Evolutionary conservation across 1,140 invertebrate species (phyloP).

Genomic region (Lepidostoma basale): DNA sequence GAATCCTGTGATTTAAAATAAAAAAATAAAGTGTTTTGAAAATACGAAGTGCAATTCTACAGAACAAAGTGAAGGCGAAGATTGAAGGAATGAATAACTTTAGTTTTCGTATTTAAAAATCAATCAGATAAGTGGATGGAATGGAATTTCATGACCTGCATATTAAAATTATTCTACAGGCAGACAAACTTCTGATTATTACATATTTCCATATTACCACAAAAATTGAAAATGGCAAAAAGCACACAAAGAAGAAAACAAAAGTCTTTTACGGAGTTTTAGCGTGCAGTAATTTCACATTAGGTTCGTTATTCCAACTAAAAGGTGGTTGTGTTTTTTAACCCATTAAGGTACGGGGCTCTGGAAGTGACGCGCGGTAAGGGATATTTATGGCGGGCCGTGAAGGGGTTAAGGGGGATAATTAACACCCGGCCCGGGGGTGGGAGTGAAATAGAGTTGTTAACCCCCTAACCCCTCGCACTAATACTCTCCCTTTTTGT

Average conservation of each 20-base stretch:
- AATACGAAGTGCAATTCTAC: no score
- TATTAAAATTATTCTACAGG: no score
- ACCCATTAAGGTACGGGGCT: slow-evolving; percentile 24
- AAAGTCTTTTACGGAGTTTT: slow-evolving; percentile 18
- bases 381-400: slow-evolving; percentile 38
- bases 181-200: no score
- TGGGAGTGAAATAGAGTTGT: slow-evolving; percentile 25
- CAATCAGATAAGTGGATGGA: no score
- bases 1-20: no score
- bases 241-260: not conserved
- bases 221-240: not conserved
- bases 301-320: slow-evolving; percentile 22
- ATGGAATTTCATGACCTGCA: no score
- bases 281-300: slow-evolving; percentile 27
- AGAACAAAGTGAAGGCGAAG: no score
- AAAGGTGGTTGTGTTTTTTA: slow-evolving; percentile 23
- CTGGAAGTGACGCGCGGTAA: slow-evolving; percentile 35
- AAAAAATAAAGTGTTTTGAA: no score
- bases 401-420: slow-evolving; percentile 33
- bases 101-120: no score
- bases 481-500: slow-evolving; percentile 20
- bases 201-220: not conserved
- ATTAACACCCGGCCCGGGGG: slow-evolving; percentile 39
- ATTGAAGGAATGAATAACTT: no score
- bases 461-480: slow-evolving; percentile 16